Percentiles rank a stretch among this genome's conserved stretches.
These are phyloP conservation scores for Pteropus rufus DNA, from an alignment of 2,797 vertebrate genomes.

Conservation along the genomic window DNA sequence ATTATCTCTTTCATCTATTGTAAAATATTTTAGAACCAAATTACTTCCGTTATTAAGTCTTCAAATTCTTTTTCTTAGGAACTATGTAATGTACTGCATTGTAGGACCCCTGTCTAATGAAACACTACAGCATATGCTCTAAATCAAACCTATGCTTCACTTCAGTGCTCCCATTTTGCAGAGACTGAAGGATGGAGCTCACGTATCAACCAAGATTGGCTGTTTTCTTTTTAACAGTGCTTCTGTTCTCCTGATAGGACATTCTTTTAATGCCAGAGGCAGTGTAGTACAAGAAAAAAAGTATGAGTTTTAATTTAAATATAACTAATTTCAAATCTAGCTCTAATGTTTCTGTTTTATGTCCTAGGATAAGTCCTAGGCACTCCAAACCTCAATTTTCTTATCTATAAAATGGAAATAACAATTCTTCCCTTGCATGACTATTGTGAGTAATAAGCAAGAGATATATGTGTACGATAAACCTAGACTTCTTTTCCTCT, in stretches of 20 bases:
- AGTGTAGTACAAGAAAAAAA: background rate
- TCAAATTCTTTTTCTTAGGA: background rate
- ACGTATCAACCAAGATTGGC: background rate
- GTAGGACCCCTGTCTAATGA: conserved; percentile 4
- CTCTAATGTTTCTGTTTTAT: background rate
- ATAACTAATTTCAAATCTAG: background rate
- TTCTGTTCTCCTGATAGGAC: background rate
- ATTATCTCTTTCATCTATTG: background rate
- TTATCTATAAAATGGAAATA: background rate
- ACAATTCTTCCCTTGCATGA: background rate
- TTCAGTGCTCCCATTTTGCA: background rate
- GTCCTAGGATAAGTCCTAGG: background rate
- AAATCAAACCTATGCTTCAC: conserved; percentile 11
- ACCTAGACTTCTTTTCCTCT: background rate
- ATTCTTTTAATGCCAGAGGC: background rate
- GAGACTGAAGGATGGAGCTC: background rate
- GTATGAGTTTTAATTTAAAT: background rate
- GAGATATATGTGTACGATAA: background rate
- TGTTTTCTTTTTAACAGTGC: background rate
- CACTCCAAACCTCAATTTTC: background rate
- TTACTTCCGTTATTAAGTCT: background rate
- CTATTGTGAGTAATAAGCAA: background rate
- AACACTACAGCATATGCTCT: background rate
- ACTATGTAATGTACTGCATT: background rate
- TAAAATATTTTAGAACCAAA: conserved; percentile 39